Conservation (phyloP, 2,888 invertebrate genomes). For the Diachrysia chrysitis region DNA sequence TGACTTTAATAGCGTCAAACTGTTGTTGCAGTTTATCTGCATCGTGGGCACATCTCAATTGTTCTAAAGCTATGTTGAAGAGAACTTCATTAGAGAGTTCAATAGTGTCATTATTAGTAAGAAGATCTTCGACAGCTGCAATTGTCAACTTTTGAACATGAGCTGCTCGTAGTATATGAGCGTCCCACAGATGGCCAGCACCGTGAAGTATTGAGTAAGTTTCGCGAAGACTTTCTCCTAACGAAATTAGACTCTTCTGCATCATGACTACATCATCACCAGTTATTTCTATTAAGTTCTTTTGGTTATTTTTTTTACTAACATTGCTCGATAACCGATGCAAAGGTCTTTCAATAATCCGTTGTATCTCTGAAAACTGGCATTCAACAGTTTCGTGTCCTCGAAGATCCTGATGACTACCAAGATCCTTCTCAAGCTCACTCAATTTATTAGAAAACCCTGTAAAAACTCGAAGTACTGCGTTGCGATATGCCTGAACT, state of each 20-base stretch:
- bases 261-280: conserved; percentile 64
- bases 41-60: conserved; percentile 71
- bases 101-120: conserved; percentile 73
- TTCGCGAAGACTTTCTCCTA: conserved; percentile 75
- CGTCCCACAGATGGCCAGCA: conserved; percentile 79
- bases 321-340: conserved; percentile 55
- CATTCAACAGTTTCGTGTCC: conserved; percentile 17
- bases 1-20: conserved; percentile 60
- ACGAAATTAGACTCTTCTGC: conserved; percentile 70
- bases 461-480: conserved; percentile 66
- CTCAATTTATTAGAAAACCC: conserved; percentile 68
- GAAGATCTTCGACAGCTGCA: conserved; percentile 80
- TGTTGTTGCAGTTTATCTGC: conserved; percentile 71
- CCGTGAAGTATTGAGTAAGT: conserved; percentile 74
- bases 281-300: conserved; percentile 57
- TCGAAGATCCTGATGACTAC: conserved; percentile 44
- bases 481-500: conserved; percentile 72
- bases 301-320: conserved; percentile 35
- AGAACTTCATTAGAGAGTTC: conserved; percentile 75
- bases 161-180: conserved; percentile 77
- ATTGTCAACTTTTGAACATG: conserved; percentile 77
- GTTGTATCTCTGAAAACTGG: conserved; percentile 57
- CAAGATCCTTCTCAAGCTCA: conserved; percentile 67
- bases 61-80: conserved; percentile 76
- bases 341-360: conserved; percentile 62